Percentiles rank a stretch among this genome's conserved stretches.
Conservation (phyloP, 2,113 vertebrate genomes). For the Lathamus discolor region DNA sequence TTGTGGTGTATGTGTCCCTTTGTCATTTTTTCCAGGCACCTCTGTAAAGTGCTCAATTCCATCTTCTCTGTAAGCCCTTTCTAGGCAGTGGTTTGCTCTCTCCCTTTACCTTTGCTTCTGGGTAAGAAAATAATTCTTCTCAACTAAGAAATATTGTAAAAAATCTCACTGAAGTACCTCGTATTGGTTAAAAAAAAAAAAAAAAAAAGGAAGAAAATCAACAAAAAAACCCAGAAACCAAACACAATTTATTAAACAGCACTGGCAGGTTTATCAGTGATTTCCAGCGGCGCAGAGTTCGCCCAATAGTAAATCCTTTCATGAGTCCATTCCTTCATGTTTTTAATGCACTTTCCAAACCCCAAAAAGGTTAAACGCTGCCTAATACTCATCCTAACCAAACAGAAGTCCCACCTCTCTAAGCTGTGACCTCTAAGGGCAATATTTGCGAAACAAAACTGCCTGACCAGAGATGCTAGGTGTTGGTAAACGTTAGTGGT, state of each 20-base stretch:
- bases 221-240: background rate
- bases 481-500: constrained; percentile 12
- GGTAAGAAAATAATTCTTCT: background rate
- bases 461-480: constrained; percentile 11
- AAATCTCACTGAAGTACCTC: background rate
- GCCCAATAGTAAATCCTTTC: constrained; percentile 20
- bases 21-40: background rate
- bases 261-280: background rate
- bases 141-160: background rate
- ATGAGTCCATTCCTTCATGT: background rate
- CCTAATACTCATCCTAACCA: constrained; percentile 32
- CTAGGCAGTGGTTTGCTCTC: background rate
- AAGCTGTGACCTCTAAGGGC: constrained; percentile 21
- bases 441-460: constrained; percentile 55
- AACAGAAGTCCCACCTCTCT: constrained; percentile 24
- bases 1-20: background rate
- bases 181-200: background rate
- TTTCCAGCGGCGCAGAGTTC: constrained; percentile 2
- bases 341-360: constrained; percentile 44
- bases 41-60: background rate
- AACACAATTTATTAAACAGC: background rate
- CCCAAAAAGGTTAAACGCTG: constrained; percentile 11
- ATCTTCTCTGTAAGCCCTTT: background rate
- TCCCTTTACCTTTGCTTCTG: background rate
- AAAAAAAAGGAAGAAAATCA: background rate